phyloP scores from a whole-genome alignment of 2,888 invertebrate species.

The Caenorhabditis wallacei region DNA sequence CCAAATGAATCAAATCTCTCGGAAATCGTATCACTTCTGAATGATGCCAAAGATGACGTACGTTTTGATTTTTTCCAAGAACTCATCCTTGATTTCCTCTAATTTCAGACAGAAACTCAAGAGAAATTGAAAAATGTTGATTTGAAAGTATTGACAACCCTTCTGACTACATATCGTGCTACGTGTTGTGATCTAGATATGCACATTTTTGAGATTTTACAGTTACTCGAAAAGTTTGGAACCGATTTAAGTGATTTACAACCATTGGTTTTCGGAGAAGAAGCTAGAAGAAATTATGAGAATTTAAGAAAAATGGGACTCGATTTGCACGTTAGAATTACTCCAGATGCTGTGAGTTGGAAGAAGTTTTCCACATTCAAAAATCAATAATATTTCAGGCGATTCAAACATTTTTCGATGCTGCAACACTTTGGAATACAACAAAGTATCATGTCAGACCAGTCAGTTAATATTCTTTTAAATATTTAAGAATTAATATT shows the following conservation, averaged over 20 bases:
- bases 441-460: constrained; percentile 63
- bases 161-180: constrained; percentile 45
- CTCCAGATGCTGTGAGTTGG: constrained; percentile 68
- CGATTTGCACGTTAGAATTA: constrained; percentile 71
- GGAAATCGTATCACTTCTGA: constrained; percentile 26
- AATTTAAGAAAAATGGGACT: constrained; percentile 71
- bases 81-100: neutral
- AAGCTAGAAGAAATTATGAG: constrained; percentile 69
- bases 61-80: neutral
- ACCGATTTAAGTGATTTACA: constrained; percentile 61
- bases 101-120: constrained; percentile 41
- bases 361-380: neutral
- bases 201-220: constrained; percentile 39
- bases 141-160: constrained; percentile 39
- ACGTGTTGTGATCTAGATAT: constrained; percentile 44
- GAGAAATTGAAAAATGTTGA: constrained; percentile 31
- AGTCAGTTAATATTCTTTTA: neutral
- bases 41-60: constrained; percentile 61
- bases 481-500: neutral
- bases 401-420: constrained; percentile 56
- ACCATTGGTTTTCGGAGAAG: constrained; percentile 73
- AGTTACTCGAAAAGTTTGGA: constrained; percentile 51
- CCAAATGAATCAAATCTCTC: constrained; percentile 33
- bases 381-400: constrained; percentile 39
- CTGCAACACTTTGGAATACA: constrained; percentile 60